Evolutionary conservation across 2,888 invertebrate species (phyloP), one percentile per base, ranked within the genome.

Genomic region (Brachynemurus nebulosus): DNA sequence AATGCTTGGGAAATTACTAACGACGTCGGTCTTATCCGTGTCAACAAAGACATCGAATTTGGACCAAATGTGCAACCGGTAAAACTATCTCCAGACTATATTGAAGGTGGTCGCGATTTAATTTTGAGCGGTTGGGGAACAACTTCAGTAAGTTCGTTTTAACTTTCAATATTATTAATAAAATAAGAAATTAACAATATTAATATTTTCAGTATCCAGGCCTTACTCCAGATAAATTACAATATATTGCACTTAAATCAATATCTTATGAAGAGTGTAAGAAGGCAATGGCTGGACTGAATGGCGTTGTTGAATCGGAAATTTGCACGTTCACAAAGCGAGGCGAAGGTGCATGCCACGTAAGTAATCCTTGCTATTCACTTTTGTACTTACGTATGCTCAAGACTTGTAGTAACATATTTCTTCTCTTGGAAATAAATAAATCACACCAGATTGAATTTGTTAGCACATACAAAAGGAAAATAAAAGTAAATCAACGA

Each of bases 211-310:
- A 49, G 48, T 50, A 47, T 43, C 50, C 52, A 11, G 52, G 50
- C 17, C 14, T 45, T 40, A n/a, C 38, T 1, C 68, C 71, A 4
- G 67, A 69, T 47, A 62, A 69, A 37, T 58, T 77, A 44, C 74
- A 69, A 62, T 64, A 67, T 52, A 53, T 76, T 47, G 65, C 74
- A 2, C 57, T 73, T 1, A 61, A 59, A 9, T 66, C 74, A 12
- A 65, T 77, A 33, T 63, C n/a, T n/a, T n/a, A n/a, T n/a, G n/a
- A n/a, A n/a, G n/a, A n/a, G n/a, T n/a, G n/a, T n/a, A n/a, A n/a
- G 67, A 0, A 64, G 67, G 7, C 64, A 67, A 45, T 76, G 75
- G 49, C 66, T 66, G 48, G 56, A 63, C 7, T 68, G 68, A 0
- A 71, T 73, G 44, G 59, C 62, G 3, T 33, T 18, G 18, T 20